Evolutionary conservation across 1,140 invertebrate species (phyloP).

Genomic region (Bombus soroeensis): DNA sequence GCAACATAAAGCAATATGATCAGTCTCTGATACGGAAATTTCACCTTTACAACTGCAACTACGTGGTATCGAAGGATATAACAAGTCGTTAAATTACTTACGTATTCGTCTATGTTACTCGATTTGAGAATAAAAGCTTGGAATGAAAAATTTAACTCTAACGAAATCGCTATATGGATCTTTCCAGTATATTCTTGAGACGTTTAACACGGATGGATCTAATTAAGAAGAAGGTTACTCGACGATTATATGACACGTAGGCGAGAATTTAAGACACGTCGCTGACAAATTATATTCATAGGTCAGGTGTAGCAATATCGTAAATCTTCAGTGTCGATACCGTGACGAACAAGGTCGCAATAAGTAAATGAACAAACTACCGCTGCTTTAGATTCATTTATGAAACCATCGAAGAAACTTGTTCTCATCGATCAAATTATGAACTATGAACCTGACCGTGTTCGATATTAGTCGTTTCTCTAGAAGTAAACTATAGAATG

Average conservation of each 20-base stretch:
- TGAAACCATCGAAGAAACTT: not conserved
- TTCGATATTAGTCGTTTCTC: not conserved
- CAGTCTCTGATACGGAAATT: no score
- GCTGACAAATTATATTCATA: not conserved
- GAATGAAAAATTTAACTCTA: not conserved
- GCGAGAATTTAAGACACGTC: conserved; percentile 19
- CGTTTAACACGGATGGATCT: not conserved
- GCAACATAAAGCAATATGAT: no score
- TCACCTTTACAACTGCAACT: no score
- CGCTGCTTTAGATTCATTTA: not conserved
- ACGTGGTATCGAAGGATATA: no score
- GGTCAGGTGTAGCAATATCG: not conserved
- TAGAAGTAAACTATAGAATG: not conserved
- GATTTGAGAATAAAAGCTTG: no score
- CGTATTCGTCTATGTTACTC: no score
- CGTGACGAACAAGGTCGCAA: conserved; percentile 4
- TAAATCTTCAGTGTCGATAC: conserved; percentile 15
- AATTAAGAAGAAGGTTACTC: not conserved
- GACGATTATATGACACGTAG: not conserved
- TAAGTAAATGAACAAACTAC: not conserved
- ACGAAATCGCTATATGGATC: not conserved
- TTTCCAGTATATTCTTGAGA: not conserved
- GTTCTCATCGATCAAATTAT: not conserved
- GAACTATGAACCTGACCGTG: no score
- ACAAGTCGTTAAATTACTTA: no score